Evolutionary conservation across 2,888 invertebrate species (phyloP), one percentile per base, ranked within the genome.

Genomic region (Synanthedon myopaeformis): DNA sequence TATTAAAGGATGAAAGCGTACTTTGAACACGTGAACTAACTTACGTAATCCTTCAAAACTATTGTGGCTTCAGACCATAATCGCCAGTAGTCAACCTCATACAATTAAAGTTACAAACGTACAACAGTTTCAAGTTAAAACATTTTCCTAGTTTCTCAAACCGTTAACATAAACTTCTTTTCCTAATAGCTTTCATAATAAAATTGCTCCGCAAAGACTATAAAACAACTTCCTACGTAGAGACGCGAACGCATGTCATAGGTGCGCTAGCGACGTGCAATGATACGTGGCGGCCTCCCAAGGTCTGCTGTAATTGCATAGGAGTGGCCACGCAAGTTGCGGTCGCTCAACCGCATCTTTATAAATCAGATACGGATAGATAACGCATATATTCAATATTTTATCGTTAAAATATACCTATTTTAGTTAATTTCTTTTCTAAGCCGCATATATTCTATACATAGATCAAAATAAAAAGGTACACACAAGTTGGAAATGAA

Each of bases 151-250:
- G 35, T 35, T 10, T 35, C 35, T 35, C 10, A 10, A 35, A 35
- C 35, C 35, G 10, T 35, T 35, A 35, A 35, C 35, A 35, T 35
- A 8, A 35, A 35, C 35, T 10, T 35, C 8, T 35, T 35, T 35
- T 35, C 35, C 35, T 35, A 35, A 35, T 10, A 35, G 35, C 35
- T 3, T 10, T 35, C 35, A 35, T 35, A 23, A 5, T 23, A 35
- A 10, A 76, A 78, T 77, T 74, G 68, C 63, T 63, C 67, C 67
- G 68, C 76, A 79, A 77, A 77, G 74, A 68, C 66, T 65, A 45
- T 55, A 55, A 61, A 75, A 73, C 71, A 61, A 74, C 75, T 81
- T 79, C 79, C 79, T 76, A 64, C 14, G n/a, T 45, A n/a, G n/a
- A 12, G 45, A 6, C n/a, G 45, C 66, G 59, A 65, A 64, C 64